Base-by-base conservation (phyloP, 2,888 invertebrate species). In the Heliconius aoede region DNA sequence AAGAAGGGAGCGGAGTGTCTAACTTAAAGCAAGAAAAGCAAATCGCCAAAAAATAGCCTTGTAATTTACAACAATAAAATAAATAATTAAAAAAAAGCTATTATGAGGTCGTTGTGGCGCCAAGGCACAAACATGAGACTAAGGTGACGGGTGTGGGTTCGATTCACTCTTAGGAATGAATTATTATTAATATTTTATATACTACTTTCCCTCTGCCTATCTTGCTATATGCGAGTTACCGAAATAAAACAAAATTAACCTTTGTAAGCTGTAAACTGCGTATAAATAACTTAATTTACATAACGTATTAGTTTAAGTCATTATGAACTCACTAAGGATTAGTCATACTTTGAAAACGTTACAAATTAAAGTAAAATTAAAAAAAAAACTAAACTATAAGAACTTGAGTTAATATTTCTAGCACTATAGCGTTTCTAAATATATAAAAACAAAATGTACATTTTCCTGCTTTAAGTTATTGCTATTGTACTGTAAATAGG, bases 31-130 rank as follows among this genome's bases (percentile, higher is more conserved):
- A n/a, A n/a, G n/a, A n/a, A n/a, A n/a, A n/a, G n/a, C n/a, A n/a
- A n/a, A n/a, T n/a, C n/a, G n/a, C n/a, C n/a, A n/a, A n/a, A n/a
- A n/a, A n/a, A n/a, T 30, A 69, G 28, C 68, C 51, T 55, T 55
- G 68, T 46, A 11, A 69, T 69, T 55, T 36, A 69, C 46, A 51
- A 69, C 68, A 69, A 69, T 55, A 69, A 69, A 69, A 69, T 30
- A 7, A 11, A 28, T 51, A 7, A 51, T 51, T 55, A 28, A 69
- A 69, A 69, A 30, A 30, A 51, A 51, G 30, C 13, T 21, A 51
- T 51, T 46, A 21, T 46, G 0, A 46, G 18, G 0, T 18, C 46
- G 18, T 0, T 0, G 46, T 40, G 15, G 1, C 40, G 0, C 40
- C 13, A 15, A 0, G 40, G 46, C 18, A 1, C 18, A 46, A 18